phyloP scores from a whole-genome alignment of 2,888 invertebrate genomes.

The Torymus tubicola region DNA sequence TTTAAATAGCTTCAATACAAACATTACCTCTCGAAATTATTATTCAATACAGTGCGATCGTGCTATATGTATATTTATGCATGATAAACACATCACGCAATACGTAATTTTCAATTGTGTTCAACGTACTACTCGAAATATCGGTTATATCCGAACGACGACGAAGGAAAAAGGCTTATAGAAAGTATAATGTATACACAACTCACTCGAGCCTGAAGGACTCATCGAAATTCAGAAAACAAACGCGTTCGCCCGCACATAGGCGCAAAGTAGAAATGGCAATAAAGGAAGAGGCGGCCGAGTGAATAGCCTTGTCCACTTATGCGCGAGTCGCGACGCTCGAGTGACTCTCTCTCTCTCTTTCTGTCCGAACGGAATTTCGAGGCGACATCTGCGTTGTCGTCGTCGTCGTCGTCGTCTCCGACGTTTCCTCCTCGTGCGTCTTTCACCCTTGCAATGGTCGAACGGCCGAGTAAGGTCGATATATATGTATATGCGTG shows the following conservation, averaged over 20 bases:
- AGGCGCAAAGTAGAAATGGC: constrained; percentile 66
- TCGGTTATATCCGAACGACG: too few species aligned
- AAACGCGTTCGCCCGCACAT: constrained; percentile 56
- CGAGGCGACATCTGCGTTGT: constrained; percentile 73
- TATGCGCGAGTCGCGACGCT: constrained; percentile 73
- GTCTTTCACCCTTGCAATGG: constrained; percentile 17
- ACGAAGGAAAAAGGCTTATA: too few species aligned
- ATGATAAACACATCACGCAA: too few species aligned
- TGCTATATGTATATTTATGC: too few species aligned
- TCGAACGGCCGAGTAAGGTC: constrained; percentile 51
- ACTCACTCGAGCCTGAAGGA: too few species aligned
- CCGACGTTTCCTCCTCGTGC: constrained; percentile 61
- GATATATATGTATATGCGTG: neutral
- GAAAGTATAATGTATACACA: too few species aligned
- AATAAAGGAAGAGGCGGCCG: constrained; percentile 72
- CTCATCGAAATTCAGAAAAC: constrained; percentile 36
- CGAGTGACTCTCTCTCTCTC: constrained; percentile 68
- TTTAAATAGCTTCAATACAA: neutral
- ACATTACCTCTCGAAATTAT: neutral
- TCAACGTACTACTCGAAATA: too few species aligned
- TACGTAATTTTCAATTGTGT: too few species aligned
- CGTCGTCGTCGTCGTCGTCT: constrained; percentile 64
- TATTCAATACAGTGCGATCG: too few species aligned
- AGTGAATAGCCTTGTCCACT: constrained; percentile 76
- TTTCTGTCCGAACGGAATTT: constrained; percentile 71